A percentile compares a stretch with the other conserved stretches of the same genome.
Conservation (phyloP, 2,113 vertebrate genomes). For the Pseudorasbora parva region DNA sequence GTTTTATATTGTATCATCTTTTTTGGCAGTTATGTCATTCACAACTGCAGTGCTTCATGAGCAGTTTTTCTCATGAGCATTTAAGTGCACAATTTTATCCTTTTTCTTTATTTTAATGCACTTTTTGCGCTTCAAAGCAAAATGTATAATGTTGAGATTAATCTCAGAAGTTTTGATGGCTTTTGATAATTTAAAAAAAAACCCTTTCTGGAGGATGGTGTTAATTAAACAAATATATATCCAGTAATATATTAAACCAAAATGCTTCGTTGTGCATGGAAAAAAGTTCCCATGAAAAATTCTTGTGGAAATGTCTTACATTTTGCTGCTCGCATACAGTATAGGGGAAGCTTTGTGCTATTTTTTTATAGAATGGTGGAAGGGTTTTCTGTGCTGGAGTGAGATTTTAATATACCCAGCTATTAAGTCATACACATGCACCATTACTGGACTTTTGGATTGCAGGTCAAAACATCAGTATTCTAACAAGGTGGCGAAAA, state of each 20-base stretch:
- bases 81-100: neutral
- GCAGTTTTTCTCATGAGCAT: neutral
- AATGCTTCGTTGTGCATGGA: neutral
- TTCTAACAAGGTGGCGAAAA: constrained; percentile 19
- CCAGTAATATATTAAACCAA: neutral
- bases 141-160: neutral
- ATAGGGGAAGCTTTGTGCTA: neutral
- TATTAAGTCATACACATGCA: too few relatives aligned
- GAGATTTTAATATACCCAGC: too few relatives aligned
- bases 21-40: neutral
- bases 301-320: neutral
- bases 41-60: neutral
- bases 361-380: neutral
- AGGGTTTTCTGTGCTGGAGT: neutral
- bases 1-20: neutral
- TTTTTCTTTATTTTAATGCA: neutral
- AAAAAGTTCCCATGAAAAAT: neutral
- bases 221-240: neutral
- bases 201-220: neutral
- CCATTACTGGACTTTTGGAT: constrained; percentile 59
- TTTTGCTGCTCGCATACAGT: neutral
- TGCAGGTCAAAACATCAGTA: constrained; percentile 56
- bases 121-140: neutral
- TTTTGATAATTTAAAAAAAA: neutral
- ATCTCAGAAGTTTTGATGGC: neutral